Percentiles rank a stretch among this genome's conserved stretches.
phyloP scores from a whole-genome alignment of 2,113 vertebrate species.

The Boleophthalmus pectinirostris region DNA sequence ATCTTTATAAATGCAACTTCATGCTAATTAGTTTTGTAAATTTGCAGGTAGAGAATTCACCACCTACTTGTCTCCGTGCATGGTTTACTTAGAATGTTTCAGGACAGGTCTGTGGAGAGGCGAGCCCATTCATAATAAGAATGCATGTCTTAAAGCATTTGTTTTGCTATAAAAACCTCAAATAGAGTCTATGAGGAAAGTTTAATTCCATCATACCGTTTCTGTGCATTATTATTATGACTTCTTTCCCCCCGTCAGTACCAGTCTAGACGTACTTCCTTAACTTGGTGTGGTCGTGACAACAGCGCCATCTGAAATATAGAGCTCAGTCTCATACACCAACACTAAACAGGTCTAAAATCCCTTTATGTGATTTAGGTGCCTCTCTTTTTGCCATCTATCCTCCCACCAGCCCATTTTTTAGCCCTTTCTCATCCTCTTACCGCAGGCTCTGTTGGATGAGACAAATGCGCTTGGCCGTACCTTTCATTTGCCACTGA shows the following conservation, averaged over 20 bases:
- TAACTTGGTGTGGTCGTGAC: not conserved
- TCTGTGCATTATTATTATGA: not conserved
- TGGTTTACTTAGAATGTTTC: no score
- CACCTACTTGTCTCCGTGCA: no score
- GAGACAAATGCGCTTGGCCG: conserved; percentile 67
- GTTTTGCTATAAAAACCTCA: no score
- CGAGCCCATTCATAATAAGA: no score
- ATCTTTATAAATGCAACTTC: not conserved
- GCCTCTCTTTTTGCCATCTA: conserved; percentile 44
- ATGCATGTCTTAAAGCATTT: no score
- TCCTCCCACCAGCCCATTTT: conserved; percentile 53
- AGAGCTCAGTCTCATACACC: conserved; percentile 17
- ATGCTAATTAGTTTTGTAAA: not conserved
- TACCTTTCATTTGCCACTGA: conserved; percentile 71
- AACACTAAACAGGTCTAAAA: conserved; percentile 29
- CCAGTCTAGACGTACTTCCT: not conserved
- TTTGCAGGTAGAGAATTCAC: no score
- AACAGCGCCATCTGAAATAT: conserved; percentile 31
- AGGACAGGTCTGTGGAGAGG: no score
- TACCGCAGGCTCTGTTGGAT: conserved; percentile 57
- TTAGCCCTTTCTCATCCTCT: conserved; percentile 57
- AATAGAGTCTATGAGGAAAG: no score
- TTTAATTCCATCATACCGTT: no score
- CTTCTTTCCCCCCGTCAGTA: not conserved
- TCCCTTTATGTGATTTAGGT: conserved; percentile 40